Percentiles rank a stretch among this genome's conserved stretches.
Evolutionary conservation across 2,113 vertebrate species (phyloP).

Genomic region (Pangasianodon gigas): DNA sequence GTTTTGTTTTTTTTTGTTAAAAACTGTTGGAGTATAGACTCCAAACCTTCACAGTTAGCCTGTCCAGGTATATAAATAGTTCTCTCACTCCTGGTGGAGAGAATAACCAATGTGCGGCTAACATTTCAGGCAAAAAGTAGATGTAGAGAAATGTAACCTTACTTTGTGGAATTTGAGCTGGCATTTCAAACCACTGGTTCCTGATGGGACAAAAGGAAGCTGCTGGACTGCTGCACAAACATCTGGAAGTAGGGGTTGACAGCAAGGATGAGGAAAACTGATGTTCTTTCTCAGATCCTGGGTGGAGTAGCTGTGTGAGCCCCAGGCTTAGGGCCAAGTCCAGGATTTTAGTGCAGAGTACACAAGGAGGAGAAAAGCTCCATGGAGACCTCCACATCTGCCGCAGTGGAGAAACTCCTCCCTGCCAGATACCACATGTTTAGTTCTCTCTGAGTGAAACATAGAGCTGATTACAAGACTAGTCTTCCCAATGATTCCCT

Average conservation of each 20-base stretch:
- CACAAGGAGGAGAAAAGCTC: conserved; percentile 36
- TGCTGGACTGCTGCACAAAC: conserved; percentile 50
- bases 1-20: conserved; percentile 60
- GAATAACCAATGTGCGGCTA: background rate
- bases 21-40: conserved; percentile 56
- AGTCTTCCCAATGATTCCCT: background rate
- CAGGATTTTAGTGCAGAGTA: conserved; percentile 25
- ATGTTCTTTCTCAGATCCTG: conserved; percentile 64
- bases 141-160: background rate
- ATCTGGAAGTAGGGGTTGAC: conserved; percentile 59
- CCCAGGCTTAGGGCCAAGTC: conserved; percentile 45
- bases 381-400: conserved; percentile 51
- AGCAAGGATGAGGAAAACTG: conserved; percentile 54
- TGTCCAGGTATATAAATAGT: conserved; percentile 60
- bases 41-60: conserved; percentile 52
- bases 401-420: conserved; percentile 34
- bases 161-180: conserved; percentile 34
- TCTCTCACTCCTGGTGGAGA: background rate
- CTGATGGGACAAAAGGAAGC: conserved; percentile 3
- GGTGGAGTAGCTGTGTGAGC: conserved; percentile 64
- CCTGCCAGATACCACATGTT: conserved; percentile 45
- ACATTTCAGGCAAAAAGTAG: background rate
- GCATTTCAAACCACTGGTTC: background rate
- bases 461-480: conserved; percentile 23
- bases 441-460: conserved; percentile 31